phyloP scores from a whole-genome alignment of 2,888 invertebrate species.

The Drosophila robusta region DNA sequence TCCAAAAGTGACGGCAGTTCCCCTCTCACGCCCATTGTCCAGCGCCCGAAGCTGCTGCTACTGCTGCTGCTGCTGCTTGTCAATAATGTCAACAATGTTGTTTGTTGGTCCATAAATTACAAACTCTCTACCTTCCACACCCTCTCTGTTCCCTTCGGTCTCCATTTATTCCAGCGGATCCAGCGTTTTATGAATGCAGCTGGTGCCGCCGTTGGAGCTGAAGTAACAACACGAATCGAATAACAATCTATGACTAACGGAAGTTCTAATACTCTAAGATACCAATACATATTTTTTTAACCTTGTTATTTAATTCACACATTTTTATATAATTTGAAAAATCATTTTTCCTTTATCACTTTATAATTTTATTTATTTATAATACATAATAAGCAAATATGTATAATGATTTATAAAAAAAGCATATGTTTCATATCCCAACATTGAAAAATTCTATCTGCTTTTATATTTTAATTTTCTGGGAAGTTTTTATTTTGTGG shows the following conservation, averaged over 20 bases:
- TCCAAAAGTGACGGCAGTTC: slow-evolving; percentile 44
- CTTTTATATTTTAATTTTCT: too few relatives aligned
- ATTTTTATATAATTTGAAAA: too few relatives aligned
- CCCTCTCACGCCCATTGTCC: slow-evolving; percentile 38
- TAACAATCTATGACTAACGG: background rate
- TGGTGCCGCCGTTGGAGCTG: slow-evolving; percentile 39
- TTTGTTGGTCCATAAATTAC: slow-evolving; percentile 78
- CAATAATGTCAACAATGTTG: slow-evolving; percentile 81
- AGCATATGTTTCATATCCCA: too few relatives aligned
- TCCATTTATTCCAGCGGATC: slow-evolving; percentile 20
- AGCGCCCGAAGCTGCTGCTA: slow-evolving; percentile 9
- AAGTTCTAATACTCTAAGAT: slow-evolving; percentile 12
- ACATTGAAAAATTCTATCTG: too few relatives aligned
- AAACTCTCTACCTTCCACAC: slow-evolving; percentile 24
- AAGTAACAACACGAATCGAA: slow-evolving; percentile 20
- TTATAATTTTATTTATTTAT: too few relatives aligned
- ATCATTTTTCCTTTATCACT: too few relatives aligned
- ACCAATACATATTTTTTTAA: too few relatives aligned
- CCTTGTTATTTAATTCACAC: too few relatives aligned
- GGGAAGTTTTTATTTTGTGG: too few relatives aligned
- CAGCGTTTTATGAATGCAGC: slow-evolving; percentile 54
- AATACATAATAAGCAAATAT: too few relatives aligned
- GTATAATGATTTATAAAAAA: too few relatives aligned
- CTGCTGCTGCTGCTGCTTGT: slow-evolving; percentile 59
- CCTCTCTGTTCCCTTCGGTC: background rate